These are phyloP conservation scores for Zaprionus bogoriensis DNA, from an alignment of 2,888 invertebrate species.

Conservation along the genomic window DNA sequence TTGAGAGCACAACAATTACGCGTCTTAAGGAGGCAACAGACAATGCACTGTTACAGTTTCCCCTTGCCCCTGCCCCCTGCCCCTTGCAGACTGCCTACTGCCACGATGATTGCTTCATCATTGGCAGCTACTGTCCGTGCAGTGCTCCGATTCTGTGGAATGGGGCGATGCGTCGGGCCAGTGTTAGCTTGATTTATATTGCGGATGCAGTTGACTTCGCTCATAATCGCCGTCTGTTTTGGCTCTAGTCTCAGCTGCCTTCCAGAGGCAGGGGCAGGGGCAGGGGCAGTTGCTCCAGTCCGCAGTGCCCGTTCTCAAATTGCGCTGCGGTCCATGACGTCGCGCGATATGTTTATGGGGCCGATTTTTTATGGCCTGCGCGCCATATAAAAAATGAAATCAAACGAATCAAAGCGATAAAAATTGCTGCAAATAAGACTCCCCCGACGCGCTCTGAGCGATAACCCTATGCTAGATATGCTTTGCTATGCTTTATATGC, in stretches of 20 bases:
- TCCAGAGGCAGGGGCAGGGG: neutral
- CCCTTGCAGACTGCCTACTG: too few species aligned
- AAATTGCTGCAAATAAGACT: slow-evolving; percentile 31
- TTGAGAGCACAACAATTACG: slow-evolving; percentile 70
- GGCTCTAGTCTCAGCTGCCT: slow-evolving; percentile 40
- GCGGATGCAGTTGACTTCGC: slow-evolving; percentile 67
- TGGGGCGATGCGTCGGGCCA: slow-evolving; percentile 9
- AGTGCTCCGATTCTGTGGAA: slow-evolving; percentile 1
- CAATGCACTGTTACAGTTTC: slow-evolving; percentile 38
- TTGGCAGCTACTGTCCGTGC: slow-evolving; percentile 23
- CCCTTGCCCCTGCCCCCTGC: neutral
- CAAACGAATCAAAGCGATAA: slow-evolving; percentile 46
- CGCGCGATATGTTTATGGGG: slow-evolving; percentile 33
- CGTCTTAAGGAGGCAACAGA: slow-evolving; percentile 32
- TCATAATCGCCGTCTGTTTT: slow-evolving; percentile 41
- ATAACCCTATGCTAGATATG: too few species aligned
- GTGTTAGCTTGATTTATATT: slow-evolving; percentile 75
- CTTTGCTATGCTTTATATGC: too few species aligned
- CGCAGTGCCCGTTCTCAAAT: too few species aligned
- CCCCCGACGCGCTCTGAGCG: slow-evolving; percentile 8
- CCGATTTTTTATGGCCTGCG: slow-evolving; percentile 52
- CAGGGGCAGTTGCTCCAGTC: too few species aligned
- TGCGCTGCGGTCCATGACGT: slow-evolving; percentile 57
- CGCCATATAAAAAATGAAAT: slow-evolving; percentile 37
- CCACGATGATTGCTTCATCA: slow-evolving; percentile 63